phyloP scores from a whole-genome alignment of 92 coral and sea anemone species.

The Virgularia gustaviana region DNA sequence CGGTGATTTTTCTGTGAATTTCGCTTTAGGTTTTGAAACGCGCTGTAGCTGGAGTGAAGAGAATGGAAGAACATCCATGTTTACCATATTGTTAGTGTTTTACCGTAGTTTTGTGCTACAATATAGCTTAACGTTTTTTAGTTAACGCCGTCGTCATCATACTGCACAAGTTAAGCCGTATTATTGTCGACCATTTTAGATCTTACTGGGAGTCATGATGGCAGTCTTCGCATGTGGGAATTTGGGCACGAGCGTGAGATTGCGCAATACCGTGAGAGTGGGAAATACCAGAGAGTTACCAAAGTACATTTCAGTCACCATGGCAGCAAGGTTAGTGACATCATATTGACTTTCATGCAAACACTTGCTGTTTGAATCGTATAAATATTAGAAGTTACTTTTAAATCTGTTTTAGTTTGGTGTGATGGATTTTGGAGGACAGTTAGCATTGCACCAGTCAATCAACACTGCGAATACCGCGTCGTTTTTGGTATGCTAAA shows the following conservation, averaged over 20 bases:
- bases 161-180: too few relatives aligned
- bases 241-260: slow-evolving; percentile 96
- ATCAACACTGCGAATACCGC: slow-evolving; percentile 15
- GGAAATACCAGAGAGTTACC: slow-evolving; percentile 84
- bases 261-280: slow-evolving; percentile 91
- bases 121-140: background rate
- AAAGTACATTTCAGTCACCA: slow-evolving; percentile 89
- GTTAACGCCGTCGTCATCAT: background rate
- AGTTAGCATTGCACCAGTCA: slow-evolving; percentile 22
- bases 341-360: too few relatives aligned
- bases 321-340: slow-evolving; percentile 82
- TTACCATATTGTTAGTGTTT: slow-evolving; percentile 96
- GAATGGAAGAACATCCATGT: slow-evolving; percentile 93
- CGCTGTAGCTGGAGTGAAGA: slow-evolving; percentile 71
- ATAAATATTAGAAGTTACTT: too few relatives aligned
- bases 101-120: background rate
- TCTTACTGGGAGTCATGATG: slow-evolving; percentile 90
- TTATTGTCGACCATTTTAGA: slow-evolving; percentile 46
- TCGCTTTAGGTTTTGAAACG: slow-evolving; percentile 74
- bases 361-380: too few relatives aligned
- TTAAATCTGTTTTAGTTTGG: slow-evolving; percentile 16
- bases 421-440: slow-evolving; percentile 39
- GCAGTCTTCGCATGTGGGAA: slow-evolving; percentile 99
- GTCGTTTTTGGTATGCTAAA: slow-evolving; percentile 17
- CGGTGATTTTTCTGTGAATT: background rate